Conservation (phyloP, 2,797 vertebrate genomes). For the Sebastes ruberrimus region DNA sequence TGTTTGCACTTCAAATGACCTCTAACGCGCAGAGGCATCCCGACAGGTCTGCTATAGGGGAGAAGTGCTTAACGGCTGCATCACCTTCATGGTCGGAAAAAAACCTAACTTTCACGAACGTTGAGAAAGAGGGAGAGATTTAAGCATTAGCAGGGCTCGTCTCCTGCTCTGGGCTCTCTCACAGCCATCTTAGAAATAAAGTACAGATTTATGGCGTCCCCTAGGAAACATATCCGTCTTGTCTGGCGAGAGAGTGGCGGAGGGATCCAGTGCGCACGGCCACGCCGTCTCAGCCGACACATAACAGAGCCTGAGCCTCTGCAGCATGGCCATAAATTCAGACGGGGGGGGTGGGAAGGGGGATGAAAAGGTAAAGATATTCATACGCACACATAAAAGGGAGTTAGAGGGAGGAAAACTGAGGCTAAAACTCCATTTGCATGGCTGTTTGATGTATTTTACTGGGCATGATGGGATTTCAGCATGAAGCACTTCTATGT, state of each 20-base stretch:
- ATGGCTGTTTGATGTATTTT: slow-evolving; percentile 39
- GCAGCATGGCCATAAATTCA: slow-evolving; percentile 43
- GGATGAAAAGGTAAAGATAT: slow-evolving; percentile 42
- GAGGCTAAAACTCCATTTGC: slow-evolving; percentile 28
- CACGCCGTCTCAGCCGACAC: slow-evolving; percentile 51
- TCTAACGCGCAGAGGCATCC: slow-evolving; percentile 10
- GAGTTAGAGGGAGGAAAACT: background rate
- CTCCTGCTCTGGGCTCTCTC: slow-evolving; percentile 24
- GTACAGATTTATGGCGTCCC: slow-evolving; percentile 51
- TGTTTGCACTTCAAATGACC: slow-evolving; percentile 59
- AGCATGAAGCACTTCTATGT: slow-evolving; percentile 9
- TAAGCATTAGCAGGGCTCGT: background rate
- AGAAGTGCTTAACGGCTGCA: slow-evolving; percentile 10
- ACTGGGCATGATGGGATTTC: slow-evolving; percentile 32
- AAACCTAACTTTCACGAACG: background rate
- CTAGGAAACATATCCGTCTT: slow-evolving; percentile 46
- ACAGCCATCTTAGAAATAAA: slow-evolving; percentile 54
- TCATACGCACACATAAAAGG: slow-evolving; percentile 37
- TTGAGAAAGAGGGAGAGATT: background rate
- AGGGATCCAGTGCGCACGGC: slow-evolving; percentile 13
- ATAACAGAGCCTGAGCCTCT: slow-evolving; percentile 33
- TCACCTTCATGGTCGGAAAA: slow-evolving; percentile 16
- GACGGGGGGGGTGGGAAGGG: background rate
- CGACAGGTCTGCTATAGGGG: background rate
- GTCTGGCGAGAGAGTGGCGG: slow-evolving; percentile 24